Conservation (phyloP, 2,113 vertebrate species). For the Podocnemis expansa region DNA sequence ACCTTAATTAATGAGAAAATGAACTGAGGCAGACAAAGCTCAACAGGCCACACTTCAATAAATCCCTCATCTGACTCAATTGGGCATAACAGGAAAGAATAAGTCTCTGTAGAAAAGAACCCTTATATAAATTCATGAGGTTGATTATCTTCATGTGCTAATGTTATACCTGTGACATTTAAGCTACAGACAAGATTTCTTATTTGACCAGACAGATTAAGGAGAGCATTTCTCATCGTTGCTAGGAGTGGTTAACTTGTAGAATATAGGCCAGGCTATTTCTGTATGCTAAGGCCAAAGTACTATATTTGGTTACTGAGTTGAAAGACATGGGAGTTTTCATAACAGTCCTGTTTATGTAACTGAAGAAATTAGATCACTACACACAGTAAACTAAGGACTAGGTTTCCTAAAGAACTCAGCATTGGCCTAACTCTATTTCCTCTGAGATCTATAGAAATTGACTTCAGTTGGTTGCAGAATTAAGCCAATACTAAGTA, state of each 20-base stretch:
- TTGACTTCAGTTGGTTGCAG: background rate
- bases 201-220: background rate
- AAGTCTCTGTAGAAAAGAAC: background rate
- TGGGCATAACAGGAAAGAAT: background rate
- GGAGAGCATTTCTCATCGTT: background rate
- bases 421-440: background rate
- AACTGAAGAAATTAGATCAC: background rate
- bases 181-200: background rate
- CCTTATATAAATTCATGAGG: background rate
- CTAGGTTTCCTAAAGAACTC: background rate
- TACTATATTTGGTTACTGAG: accelerated
- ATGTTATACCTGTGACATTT: background rate
- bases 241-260: background rate
- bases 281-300: background rate
- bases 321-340: background rate
- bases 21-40: background rate
- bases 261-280: background rate
- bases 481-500: background rate
- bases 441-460: background rate
- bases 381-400: background rate
- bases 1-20: background rate
- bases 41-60: background rate
- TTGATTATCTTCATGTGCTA: background rate
- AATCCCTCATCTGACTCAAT: background rate
- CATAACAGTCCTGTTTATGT: background rate